These are phyloP conservation scores for Eumacrocentrus americanus DNA, from an alignment of 2,888 invertebrate species.

Conservation along the genomic window DNA sequence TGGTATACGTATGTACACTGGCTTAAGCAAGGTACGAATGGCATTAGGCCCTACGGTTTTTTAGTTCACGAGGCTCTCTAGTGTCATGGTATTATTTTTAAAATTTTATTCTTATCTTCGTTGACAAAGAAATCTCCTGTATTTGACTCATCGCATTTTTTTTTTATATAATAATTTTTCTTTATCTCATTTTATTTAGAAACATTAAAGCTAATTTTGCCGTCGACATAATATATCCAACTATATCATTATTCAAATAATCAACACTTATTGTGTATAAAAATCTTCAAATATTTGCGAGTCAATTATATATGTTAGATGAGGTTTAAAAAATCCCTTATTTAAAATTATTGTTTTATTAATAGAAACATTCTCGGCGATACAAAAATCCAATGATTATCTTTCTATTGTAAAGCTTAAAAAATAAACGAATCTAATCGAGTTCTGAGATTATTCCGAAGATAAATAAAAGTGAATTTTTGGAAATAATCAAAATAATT, in stretches of 20 bases:
- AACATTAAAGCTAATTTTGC: constrained; percentile 37
- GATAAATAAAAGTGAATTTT: neutral
- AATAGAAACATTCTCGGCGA: constrained; percentile 3
- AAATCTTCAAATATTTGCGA: neutral
- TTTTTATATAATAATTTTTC: constrained; percentile 30
- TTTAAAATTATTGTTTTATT: neutral
- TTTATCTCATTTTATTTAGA: constrained; percentile 26
- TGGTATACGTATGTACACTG: constrained; percentile 56
- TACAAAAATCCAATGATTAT: no score
- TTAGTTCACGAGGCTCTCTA: constrained; percentile 6
- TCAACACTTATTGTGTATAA: constrained; percentile 29
- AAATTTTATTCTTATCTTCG: constrained; percentile 28
- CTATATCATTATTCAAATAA: constrained; percentile 40
- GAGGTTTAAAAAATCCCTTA: constrained; percentile 8
- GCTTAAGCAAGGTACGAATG: constrained; percentile 53
- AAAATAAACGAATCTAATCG: neutral
- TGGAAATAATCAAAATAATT: no score
- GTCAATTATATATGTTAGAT: constrained; percentile 18
- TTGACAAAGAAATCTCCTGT: neutral
- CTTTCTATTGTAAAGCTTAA: constrained; percentile 1
- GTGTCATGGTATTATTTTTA: constrained; percentile 29
- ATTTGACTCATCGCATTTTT: constrained; percentile 13
- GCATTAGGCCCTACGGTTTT: constrained; percentile 54
- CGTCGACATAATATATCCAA: constrained; percentile 13
- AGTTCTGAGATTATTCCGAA: neutral